phyloP scores from a whole-genome alignment of 1,140 invertebrate genomes.

The Pentalonia nigronervosa region DNA sequence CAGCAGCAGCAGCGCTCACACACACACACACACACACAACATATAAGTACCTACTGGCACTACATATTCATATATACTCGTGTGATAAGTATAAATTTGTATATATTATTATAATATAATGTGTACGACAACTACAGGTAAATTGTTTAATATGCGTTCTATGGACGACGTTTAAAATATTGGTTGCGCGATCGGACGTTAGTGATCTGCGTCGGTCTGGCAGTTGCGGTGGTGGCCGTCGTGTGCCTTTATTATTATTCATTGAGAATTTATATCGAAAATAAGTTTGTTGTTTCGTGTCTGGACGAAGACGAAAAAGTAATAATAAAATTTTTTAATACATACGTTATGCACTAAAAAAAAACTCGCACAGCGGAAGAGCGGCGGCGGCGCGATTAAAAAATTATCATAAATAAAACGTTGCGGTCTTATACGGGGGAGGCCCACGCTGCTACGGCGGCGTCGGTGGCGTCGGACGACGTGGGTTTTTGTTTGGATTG shows the following conservation, averaged over 20 bases:
- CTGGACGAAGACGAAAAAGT: background rate
- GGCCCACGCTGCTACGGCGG: background rate
- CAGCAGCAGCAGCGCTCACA: background rate
- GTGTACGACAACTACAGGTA: background rate
- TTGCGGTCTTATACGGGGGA: background rate
- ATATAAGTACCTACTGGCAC: background rate
- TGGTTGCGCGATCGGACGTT: conserved; percentile 2
- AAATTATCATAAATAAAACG: conserved; percentile 45
- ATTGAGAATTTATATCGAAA: conserved; percentile 30
- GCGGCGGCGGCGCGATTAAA: background rate
- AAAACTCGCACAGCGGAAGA: background rate
- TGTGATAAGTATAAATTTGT: background rate
- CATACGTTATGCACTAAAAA: background rate
- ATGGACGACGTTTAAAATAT: background rate
- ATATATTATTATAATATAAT: background rate
- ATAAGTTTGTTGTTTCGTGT: conserved; percentile 25
- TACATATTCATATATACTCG: background rate
- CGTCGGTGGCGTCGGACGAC: background rate
- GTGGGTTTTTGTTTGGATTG: conserved; percentile 8
- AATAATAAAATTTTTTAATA: background rate
- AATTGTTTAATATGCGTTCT: background rate
- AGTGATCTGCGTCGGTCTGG: conserved; percentile 26
- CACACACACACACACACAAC: background rate
- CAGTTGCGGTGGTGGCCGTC: background rate
- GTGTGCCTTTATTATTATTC: conserved; percentile 48